A percentile compares a stretch with the other conserved stretches of the same genome.
phyloP scores from a whole-genome alignment of 2,797 vertebrate species.

The Pantherophis vulpinus region DNA sequence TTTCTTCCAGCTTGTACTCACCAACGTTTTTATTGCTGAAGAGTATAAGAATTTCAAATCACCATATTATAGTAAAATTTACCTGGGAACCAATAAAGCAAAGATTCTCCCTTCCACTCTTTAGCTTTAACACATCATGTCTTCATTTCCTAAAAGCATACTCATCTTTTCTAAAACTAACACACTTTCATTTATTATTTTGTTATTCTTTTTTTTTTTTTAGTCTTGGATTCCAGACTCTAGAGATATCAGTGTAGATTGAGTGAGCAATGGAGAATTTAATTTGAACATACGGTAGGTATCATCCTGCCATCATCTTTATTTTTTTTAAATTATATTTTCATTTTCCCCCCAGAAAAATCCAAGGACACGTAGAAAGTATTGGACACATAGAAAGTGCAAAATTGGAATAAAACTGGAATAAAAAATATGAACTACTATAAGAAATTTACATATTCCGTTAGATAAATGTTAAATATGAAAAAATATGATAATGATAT shows the following conservation, averaged over 20 bases:
- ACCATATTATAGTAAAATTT: not conserved
- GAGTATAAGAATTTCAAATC: slow-evolving; percentile 27
- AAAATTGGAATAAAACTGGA: not conserved
- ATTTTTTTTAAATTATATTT: not conserved
- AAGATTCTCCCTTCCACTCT: not conserved
- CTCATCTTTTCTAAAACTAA: not conserved
- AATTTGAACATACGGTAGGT: not conserved
- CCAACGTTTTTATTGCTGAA: not conserved
- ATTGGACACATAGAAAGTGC: not conserved
- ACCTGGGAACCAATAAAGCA: not conserved
- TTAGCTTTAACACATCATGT: not conserved
- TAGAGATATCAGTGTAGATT: not conserved
- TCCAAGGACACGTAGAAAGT: not conserved
- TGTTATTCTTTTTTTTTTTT: not conserved
- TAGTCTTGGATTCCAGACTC: too few species aligned
- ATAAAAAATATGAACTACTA: not conserved
- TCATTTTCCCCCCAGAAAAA: not conserved
- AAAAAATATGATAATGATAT: not conserved
- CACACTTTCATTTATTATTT: not conserved
- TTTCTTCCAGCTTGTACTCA: not conserved
- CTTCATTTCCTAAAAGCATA: not conserved
- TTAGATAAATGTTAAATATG: not conserved
- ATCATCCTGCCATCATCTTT: not conserved
- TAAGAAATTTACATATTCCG: not conserved
- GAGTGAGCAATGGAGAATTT: not conserved